Evolutionary conservation across 2,113 vertebrate genomes (phyloP).

Genomic region (Crotalus helleri): DNA sequence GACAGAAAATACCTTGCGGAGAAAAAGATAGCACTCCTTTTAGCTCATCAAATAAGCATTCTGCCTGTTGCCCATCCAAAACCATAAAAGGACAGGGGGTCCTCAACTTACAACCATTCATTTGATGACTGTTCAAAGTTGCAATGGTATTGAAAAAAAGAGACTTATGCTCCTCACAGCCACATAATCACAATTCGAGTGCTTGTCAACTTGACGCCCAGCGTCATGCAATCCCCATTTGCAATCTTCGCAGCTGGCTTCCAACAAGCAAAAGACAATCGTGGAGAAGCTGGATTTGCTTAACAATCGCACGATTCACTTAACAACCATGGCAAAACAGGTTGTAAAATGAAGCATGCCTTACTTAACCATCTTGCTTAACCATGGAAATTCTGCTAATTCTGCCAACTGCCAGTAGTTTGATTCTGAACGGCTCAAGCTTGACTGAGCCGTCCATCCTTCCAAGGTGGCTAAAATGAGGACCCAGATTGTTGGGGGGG

Average conservation of each 20-base stretch:
- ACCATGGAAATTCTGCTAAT: background rate
- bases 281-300: background rate
- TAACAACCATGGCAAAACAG: background rate
- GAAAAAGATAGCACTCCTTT: background rate
- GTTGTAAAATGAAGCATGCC: background rate
- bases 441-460: no score
- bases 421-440: no score
- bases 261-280: background rate
- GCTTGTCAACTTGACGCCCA: background rate
- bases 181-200: background rate
- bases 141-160: background rate
- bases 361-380: background rate
- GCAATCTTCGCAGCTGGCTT: background rate
- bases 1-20: background rate
- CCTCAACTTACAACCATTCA: background rate
- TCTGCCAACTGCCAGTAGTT: no score
- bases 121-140: background rate
- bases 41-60: background rate
- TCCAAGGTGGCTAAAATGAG: no score
- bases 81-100: background rate
- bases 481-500: no score
- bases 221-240: background rate
- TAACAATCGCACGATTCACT: background rate
- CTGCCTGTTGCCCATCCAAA: no score
- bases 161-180: background rate